Percentiles rank a stretch among this genome's conserved stretches.
phyloP scores from a whole-genome alignment of 2,113 vertebrate genomes.

The Psephotus haematonotus region DNA sequence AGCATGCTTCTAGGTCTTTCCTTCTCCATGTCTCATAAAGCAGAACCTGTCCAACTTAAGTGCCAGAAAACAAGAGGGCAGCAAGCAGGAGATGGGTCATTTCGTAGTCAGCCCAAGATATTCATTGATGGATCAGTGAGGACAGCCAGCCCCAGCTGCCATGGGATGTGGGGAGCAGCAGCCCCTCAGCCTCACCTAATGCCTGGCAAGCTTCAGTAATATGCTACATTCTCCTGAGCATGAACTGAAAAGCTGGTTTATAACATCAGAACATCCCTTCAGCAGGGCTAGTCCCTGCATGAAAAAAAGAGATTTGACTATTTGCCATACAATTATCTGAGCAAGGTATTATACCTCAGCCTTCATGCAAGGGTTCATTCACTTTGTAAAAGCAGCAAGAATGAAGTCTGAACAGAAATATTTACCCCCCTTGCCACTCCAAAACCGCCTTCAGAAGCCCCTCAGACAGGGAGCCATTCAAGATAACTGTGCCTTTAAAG shows the following conservation, averaged over 20 bases:
- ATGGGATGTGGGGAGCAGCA: fast-evolving
- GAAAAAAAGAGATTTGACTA: neutral
- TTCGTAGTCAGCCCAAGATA: fast-evolving
- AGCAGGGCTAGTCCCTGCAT: neutral
- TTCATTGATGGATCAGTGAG: neutral
- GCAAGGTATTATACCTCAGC: neutral
- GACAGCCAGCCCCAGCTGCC: neutral
- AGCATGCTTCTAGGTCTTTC: neutral
- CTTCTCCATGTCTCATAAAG: neutral
- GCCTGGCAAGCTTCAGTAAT: neutral
- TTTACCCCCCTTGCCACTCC: neutral
- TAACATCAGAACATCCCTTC: neutral
- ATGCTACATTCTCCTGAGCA: neutral
- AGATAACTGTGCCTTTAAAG: neutral
- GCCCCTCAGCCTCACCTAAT: neutral
- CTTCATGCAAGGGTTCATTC: neutral
- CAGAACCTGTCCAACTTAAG: neutral
- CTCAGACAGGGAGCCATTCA: fast-evolving
- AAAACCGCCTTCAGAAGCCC: neutral
- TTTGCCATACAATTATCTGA: neutral
- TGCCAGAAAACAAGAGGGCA: neutral
- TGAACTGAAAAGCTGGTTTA: neutral
- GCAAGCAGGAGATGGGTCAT: neutral
- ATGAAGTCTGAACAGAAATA: neutral
- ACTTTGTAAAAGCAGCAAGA: neutral